Evolutionary conservation across 92 coral and sea anemone genomes (phyloP), one percentile per base, ranked within the genome.

Genomic region (Phenganax subtilis): DNA sequence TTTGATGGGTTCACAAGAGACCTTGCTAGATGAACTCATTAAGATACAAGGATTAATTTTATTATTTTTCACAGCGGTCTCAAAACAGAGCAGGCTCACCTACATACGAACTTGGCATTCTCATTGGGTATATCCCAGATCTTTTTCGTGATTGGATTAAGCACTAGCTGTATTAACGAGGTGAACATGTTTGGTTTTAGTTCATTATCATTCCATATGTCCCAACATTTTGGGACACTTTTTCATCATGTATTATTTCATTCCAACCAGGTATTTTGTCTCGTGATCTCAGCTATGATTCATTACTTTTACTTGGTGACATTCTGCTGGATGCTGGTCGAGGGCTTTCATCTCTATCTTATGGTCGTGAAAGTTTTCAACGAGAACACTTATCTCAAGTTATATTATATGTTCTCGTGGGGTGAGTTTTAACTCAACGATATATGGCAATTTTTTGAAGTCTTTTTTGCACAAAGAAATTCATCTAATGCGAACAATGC

Each of bases 281-380:
- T 87, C 25, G 64, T 87, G 61, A 91, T 91, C 75, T 91, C 97
- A 9, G 86, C 90, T 3, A 61, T 92, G 47, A 76, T 92, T 29
- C 97, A 92, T 44, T 92, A 91, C 69, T 84, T 91, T 44, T 92
- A 87, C 81, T 85, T 92, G 72, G 97, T 87, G 37, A 88, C 96
- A 63, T 92, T 92, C 63, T 90, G 91, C 15, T 92, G 97, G 97
- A 92, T 92, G 97, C 15, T 91, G n/a, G 65, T 91, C 8, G 97
- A 92, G 57, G 97, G 97, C 0, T 84, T 89, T 6, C 90, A 84
- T 61, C 87, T 93, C 55, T 93, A 93, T 57, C 78, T 93, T 47
- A 87, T 89, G 96, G 86, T 92, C 56, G 92, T 92, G 73, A 88
- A 92, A 57, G 97, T 92, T 12, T 92, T 91, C 55, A 89, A 85